These are phyloP conservation scores for Linyphia triangularis DNA, from an alignment of 2,888 invertebrate species.

Conservation along the genomic window DNA sequence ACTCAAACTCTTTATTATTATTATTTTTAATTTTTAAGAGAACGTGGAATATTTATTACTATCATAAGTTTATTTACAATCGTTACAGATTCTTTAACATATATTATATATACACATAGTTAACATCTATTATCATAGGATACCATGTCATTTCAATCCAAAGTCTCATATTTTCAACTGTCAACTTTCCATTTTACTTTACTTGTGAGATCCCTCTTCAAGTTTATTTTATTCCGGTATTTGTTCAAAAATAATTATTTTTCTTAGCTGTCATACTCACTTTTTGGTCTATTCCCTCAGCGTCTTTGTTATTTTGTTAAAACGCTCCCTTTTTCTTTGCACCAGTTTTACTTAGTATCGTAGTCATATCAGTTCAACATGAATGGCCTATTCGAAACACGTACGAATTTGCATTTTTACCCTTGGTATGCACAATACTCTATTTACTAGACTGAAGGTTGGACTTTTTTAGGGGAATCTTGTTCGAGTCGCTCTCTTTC, in stretches of 20 bases:
- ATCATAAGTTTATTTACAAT: too few relatives aligned
- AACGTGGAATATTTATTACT: too few relatives aligned
- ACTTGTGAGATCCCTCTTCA: background rate
- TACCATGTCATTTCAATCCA: too few relatives aligned
- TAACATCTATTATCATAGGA: too few relatives aligned
- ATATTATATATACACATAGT: too few relatives aligned
- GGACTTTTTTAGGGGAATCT: slow-evolving; percentile 25
- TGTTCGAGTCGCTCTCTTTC: background rate
- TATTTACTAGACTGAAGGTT: slow-evolving; percentile 53
- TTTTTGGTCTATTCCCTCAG: background rate
- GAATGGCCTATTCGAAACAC: slow-evolving; percentile 50
- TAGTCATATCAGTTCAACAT: slow-evolving; percentile 12
- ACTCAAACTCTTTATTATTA: too few relatives aligned
- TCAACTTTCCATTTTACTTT: background rate
- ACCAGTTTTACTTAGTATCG: slow-evolving; percentile 11
- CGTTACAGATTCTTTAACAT: too few relatives aligned
- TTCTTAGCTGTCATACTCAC: background rate
- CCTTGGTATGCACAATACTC: slow-evolving; percentile 34
- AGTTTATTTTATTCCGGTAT: background rate
- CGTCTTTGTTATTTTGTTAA: background rate
- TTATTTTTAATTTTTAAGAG: too few relatives aligned
- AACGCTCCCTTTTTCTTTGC: background rate
- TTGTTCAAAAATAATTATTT: slow-evolving; percentile 18
- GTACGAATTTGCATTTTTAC: slow-evolving; percentile 65
- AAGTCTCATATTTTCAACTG: too few relatives aligned